Evolutionary conservation across 1,140 invertebrate genomes (phyloP).

Genomic region (Zaprionus davidi): DNA sequence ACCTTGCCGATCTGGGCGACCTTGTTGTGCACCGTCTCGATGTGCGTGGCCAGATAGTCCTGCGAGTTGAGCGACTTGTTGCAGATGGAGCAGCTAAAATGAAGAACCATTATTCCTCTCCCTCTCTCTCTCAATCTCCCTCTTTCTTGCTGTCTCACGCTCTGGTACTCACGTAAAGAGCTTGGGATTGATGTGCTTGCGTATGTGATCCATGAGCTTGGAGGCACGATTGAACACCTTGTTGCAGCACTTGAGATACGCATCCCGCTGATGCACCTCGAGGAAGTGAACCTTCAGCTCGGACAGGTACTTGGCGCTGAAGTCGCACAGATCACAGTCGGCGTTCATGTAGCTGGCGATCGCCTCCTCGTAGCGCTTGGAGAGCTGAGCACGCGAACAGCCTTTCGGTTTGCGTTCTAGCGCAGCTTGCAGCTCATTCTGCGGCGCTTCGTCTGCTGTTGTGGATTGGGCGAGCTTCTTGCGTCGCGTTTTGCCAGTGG

Average conservation of each 20-base stretch:
- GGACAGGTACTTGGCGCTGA: constrained; percentile 59
- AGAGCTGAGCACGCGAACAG: constrained; percentile 64
- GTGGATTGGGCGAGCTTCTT: constrained; percentile 12
- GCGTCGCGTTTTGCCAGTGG: not conserved
- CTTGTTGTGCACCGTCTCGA: constrained; percentile 75
- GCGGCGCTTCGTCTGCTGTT: constrained; percentile 37
- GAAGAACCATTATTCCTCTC: not conserved
- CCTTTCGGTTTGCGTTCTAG: constrained; percentile 70
- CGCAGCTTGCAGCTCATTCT: constrained; percentile 54
- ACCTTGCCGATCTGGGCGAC: constrained; percentile 59
- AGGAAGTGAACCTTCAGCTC: constrained; percentile 68
- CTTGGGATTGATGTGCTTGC: constrained; percentile 77
- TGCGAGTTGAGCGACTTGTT: constrained; percentile 73
- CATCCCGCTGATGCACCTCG: constrained; percentile 65
- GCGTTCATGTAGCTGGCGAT: constrained; percentile 75
- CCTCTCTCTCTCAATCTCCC: not conserved
- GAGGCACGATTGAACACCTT: constrained; percentile 66
- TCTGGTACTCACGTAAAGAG: constrained; percentile 68
- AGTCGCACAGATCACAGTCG: constrained; percentile 73
- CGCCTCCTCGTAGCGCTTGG: constrained; percentile 68
- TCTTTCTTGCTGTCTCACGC: not conserved
- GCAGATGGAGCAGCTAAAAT: constrained; percentile 69
- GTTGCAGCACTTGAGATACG: constrained; percentile 77
- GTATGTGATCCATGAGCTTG: constrained; percentile 75
- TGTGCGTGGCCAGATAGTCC: constrained; percentile 72